Evolutionary conservation across 2,113 vertebrate species (phyloP).

Genomic region (Zootoca vivipara): DNA sequence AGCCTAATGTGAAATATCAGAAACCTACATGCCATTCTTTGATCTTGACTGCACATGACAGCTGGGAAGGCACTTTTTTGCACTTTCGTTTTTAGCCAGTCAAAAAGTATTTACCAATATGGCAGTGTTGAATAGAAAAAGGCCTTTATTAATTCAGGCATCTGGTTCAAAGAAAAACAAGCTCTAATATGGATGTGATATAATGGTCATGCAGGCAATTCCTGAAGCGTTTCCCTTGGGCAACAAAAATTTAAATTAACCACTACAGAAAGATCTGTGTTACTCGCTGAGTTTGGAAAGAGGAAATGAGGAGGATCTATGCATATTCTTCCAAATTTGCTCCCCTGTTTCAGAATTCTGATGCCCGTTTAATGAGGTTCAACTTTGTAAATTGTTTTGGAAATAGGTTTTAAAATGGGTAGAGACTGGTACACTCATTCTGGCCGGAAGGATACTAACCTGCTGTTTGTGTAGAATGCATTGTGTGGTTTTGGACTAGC

Average conservation of each 20-base stretch:
- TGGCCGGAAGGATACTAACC: neutral
- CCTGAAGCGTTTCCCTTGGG: conserved; percentile 45
- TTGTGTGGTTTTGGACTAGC: too few relatives aligned
- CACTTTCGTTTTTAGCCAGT: conserved; percentile 59
- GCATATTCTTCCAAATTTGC: conserved; percentile 46
- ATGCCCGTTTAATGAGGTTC: conserved; percentile 58
- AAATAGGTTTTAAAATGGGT: conserved; percentile 40
- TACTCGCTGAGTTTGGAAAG: conserved; percentile 40
- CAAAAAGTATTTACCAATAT: conserved; percentile 59
- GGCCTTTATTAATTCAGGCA: conserved; percentile 60
- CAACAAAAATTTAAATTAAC: conserved; percentile 66
- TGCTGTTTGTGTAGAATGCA: too few relatives aligned
- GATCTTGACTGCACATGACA: conserved; percentile 61
- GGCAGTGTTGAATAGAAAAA: conserved; percentile 31
- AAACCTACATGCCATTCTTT: conserved; percentile 48
- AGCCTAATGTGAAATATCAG: conserved; percentile 6
- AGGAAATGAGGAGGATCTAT: conserved; percentile 11
- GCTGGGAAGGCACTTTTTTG: conserved; percentile 60
- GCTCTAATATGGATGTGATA: conserved; percentile 47
- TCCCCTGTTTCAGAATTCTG: conserved; percentile 52
- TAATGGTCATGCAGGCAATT: conserved; percentile 46
- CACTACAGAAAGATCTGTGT: conserved; percentile 36
- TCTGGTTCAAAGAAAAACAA: conserved; percentile 52
- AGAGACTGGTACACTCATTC: conserved; percentile 31
- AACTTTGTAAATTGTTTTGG: conserved; percentile 54